Percentiles rank a stretch among this genome's conserved stretches.
phyloP scores from a whole-genome alignment of 1,140 invertebrate species.

The Stegodyphus mimosarum region DNA sequence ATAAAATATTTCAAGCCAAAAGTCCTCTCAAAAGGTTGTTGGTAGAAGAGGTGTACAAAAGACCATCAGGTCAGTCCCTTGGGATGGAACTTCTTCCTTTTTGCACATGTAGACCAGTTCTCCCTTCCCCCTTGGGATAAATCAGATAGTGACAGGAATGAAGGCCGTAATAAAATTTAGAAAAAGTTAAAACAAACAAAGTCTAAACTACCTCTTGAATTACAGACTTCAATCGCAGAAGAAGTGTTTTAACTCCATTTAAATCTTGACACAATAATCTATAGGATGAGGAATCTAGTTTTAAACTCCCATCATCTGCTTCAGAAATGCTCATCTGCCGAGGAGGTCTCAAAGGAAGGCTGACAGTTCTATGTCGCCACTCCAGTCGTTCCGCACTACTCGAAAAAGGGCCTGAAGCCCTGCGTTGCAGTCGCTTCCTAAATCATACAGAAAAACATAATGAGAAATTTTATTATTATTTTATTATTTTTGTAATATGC shows the following conservation, averaged over 20 bases:
- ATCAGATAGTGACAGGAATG: not conserved
- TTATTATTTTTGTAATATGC: no score
- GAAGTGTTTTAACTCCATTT: constrained; percentile 81
- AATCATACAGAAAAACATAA: not conserved
- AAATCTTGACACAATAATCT: constrained; percentile 80
- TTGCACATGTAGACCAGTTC: no score
- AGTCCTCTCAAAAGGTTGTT: no score
- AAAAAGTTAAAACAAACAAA: no score
- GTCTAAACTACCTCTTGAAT: constrained; percentile 74
- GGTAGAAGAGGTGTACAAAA: no score
- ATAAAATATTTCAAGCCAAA: no score
- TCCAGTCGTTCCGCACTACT: constrained; percentile 11
- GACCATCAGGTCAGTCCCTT: no score
- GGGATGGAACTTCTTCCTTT: no score
- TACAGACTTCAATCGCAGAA: constrained; percentile 80
- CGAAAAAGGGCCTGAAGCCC: constrained; percentile 19
- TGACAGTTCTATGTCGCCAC: constrained; percentile 47
- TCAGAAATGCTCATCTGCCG: constrained; percentile 64
- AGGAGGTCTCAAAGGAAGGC: constrained; percentile 55
- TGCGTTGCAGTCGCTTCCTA: constrained; percentile 37
- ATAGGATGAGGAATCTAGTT: constrained; percentile 75
- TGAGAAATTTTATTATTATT: not conserved
- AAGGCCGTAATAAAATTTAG: not conserved
- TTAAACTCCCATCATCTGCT: constrained; percentile 72
- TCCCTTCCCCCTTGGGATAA: not conserved